phyloP scores from a whole-genome alignment of 2,113 vertebrate genomes.

The Vulpes lagopus region DNA sequence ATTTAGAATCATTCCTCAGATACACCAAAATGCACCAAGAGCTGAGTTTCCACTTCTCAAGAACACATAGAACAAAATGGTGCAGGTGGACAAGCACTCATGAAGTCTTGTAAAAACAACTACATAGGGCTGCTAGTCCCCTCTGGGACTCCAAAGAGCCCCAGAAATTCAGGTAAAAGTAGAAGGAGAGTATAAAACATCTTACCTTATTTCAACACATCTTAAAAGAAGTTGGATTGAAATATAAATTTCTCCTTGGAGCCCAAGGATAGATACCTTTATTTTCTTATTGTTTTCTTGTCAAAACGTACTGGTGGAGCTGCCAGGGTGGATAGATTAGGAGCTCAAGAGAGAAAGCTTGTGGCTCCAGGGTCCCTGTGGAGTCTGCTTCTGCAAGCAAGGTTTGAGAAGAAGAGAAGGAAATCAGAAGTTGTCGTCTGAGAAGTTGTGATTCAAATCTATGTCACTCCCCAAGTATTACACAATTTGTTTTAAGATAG shows the following conservation, averaged over 20 bases:
- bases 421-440: not conserved
- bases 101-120: not conserved
- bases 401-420: not conserved
- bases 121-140: not conserved
- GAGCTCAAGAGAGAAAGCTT: not conserved
- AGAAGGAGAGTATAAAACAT: not conserved
- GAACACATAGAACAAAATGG: not conserved
- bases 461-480: not conserved
- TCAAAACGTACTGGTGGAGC: not conserved
- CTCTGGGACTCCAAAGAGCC: not conserved
- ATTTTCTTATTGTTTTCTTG: not conserved
- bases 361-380: not conserved
- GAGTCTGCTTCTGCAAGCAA: not conserved
- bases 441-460: not conserved
- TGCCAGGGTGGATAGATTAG: not conserved
- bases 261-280: not conserved
- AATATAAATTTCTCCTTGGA: conserved; percentile 8
- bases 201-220: not conserved
- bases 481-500: not conserved
- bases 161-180: not conserved
- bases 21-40: not conserved
- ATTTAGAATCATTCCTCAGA: not conserved
- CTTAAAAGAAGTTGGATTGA: conserved; percentile 23
- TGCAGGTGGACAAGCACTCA: not conserved
- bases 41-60: not conserved